Percentiles rank a stretch among this genome's conserved stretches.
Conservation (phyloP, 2,113 vertebrate species). For the Microcebus murinus region DNA sequence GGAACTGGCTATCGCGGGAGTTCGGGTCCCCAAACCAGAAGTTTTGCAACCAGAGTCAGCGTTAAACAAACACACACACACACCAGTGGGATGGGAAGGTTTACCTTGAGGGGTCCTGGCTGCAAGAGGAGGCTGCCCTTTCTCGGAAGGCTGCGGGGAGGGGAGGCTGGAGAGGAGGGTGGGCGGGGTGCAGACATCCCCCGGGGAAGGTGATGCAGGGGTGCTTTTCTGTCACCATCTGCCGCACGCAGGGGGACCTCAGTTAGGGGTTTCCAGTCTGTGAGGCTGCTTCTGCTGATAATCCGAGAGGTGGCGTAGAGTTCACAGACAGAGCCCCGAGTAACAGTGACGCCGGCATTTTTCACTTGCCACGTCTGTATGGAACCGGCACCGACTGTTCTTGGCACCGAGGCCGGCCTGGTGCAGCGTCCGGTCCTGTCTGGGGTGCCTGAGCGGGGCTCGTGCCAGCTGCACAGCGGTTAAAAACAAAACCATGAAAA, state of each 20-base stretch:
- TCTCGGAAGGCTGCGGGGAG: neutral
- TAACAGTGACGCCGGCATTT: accelerated
- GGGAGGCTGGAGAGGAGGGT: neutral
- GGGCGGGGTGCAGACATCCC: accelerated
- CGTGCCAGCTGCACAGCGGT: neutral
- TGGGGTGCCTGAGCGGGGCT: neutral
- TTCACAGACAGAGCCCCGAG: accelerated
- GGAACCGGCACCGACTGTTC: accelerated
- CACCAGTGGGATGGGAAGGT: no score
- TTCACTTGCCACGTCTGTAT: neutral
- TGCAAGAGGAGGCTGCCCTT: neutral
- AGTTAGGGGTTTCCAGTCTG: neutral
- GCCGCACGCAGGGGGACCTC: no score
- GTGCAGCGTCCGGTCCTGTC: accelerated
- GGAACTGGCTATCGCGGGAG: slow-evolving; percentile 64
- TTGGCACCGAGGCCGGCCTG: accelerated
- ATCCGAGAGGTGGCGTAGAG: accelerated
- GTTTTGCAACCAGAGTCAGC: neutral
- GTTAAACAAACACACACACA: neutral
- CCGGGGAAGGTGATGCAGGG: no score
- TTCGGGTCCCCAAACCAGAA: neutral
- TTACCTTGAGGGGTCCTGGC: neutral
- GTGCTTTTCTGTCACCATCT: neutral
- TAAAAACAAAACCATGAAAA: slow-evolving; percentile 42
- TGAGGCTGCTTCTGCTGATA: neutral